A percentile compares a stretch with the other conserved stretches of the same genome.
These are phyloP conservation scores for Pocillopora verrucosa DNA, from an alignment of 64 coral and sea anemone species.

Conservation along the genomic window DNA sequence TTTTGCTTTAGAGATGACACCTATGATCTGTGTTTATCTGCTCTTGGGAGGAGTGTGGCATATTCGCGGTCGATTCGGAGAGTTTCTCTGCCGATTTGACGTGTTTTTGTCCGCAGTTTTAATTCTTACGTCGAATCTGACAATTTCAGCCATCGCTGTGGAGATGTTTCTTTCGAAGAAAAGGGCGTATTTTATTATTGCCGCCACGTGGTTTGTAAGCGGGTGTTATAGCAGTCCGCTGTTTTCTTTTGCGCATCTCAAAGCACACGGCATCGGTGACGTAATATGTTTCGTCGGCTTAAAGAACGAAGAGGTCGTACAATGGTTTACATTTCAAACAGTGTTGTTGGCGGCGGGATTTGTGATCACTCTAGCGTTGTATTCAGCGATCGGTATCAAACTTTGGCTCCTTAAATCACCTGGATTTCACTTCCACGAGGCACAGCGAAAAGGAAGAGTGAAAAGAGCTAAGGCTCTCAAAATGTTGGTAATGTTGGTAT, in stretches of 20 bases:
- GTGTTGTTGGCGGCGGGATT: background rate
- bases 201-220: constrained; percentile 9
- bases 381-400: constrained; percentile 6
- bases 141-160: constrained; percentile 11
- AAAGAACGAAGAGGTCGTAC: background rate
- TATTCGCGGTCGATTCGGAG: background rate
- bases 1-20: constrained; percentile 19
- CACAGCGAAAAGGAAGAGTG: background rate
- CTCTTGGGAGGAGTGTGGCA: background rate
- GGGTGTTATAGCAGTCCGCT: background rate
- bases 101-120: constrained; percentile 11
- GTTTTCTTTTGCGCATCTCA: constrained; percentile 9
- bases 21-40: background rate
- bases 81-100: constrained; percentile 18
- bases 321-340: constrained; percentile 36
- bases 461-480: constrained; percentile 2
- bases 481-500: constrained; percentile 21
- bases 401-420: constrained; percentile 7
- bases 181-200: constrained; percentile 6
- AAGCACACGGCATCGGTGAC: background rate
- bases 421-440: background rate
- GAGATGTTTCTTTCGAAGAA: constrained; percentile 16
- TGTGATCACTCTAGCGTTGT: background rate
- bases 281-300: background rate
- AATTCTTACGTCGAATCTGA: constrained; percentile 26